These are phyloP conservation scores for Callyntrura guangdongensis DNA, from an alignment of 2,888 invertebrate species.

Conservation along the genomic window DNA sequence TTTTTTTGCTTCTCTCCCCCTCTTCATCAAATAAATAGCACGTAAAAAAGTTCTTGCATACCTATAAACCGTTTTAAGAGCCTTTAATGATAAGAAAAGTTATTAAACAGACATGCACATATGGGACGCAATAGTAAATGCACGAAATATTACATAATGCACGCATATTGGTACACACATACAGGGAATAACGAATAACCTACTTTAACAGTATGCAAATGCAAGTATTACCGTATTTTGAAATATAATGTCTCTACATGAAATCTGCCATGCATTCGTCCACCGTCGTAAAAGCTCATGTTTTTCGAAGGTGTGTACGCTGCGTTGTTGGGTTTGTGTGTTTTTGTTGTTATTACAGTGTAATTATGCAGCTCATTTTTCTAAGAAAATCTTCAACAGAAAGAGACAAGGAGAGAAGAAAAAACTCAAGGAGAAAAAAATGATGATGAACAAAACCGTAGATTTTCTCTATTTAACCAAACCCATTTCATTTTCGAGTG, in stretches of 20 bases:
- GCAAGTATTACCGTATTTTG: background rate
- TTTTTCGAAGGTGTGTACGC: constrained; percentile 48
- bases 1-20: background rate
- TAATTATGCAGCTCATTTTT: constrained; percentile 63
- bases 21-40: constrained; percentile 32
- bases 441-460: background rate
- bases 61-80: constrained; percentile 4
- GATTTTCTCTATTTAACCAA: constrained; percentile 15
- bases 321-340: background rate
- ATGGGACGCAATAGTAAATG: background rate
- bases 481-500: constrained; percentile 32
- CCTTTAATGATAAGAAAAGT: constrained; percentile 20
- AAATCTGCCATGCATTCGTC: too few species aligned
- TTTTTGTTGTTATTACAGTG: constrained; percentile 27
- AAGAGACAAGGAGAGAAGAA: too few species aligned
- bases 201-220: background rate
- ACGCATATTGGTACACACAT: too few species aligned
- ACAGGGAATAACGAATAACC: too few species aligned
- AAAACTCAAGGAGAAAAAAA: too few species aligned
- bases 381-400: constrained; percentile 13
- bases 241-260: too few species aligned
- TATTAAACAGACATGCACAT: background rate
- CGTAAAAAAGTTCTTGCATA: constrained; percentile 12
- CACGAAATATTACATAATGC: constrained; percentile 21
- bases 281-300: constrained; percentile 49